phyloP scores from a whole-genome alignment of 1,140 invertebrate species.

The Melitaea cinxia region DNA sequence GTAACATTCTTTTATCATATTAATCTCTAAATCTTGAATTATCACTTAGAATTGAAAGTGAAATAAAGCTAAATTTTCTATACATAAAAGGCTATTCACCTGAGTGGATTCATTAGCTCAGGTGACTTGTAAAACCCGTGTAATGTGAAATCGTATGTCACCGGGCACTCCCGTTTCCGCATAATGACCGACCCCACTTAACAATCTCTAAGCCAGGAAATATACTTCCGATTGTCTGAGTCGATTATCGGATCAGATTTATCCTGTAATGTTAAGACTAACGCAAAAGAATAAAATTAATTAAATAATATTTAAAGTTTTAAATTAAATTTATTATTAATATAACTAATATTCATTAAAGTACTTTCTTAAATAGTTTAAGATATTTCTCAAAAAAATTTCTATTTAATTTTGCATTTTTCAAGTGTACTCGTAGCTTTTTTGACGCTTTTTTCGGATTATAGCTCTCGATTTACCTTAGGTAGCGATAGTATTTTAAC shows the following conservation, averaged over 20 bases:
- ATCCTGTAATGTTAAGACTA: neutral
- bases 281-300: too few species aligned
- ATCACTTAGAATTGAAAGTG: too few species aligned
- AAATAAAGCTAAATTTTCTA: neutral
- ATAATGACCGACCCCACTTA: slow-evolving; percentile 32
- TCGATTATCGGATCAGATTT: neutral
- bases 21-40: too few species aligned
- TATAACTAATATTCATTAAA: too few species aligned
- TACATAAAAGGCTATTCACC: slow-evolving; percentile 31
- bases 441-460: neutral
- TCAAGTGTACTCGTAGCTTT: too few species aligned
- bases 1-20: too few species aligned
- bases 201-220: slow-evolving; percentile 14
- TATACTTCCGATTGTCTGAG: slow-evolving; percentile 13
- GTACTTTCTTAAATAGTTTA: too few species aligned
- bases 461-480: neutral
- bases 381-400: too few species aligned
- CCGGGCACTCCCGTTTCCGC: slow-evolving; percentile 47
- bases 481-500: neutral
- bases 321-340: too few species aligned
- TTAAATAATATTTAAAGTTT: too few species aligned
- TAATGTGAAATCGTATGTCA: slow-evolving; percentile 59
- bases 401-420: too few species aligned
- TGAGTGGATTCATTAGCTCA: slow-evolving; percentile 70
- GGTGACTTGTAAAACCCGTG: slow-evolving; percentile 65